phyloP scores from a whole-genome alignment of 2,888 invertebrate genomes.

The Caenorhabditis sp. region DNA sequence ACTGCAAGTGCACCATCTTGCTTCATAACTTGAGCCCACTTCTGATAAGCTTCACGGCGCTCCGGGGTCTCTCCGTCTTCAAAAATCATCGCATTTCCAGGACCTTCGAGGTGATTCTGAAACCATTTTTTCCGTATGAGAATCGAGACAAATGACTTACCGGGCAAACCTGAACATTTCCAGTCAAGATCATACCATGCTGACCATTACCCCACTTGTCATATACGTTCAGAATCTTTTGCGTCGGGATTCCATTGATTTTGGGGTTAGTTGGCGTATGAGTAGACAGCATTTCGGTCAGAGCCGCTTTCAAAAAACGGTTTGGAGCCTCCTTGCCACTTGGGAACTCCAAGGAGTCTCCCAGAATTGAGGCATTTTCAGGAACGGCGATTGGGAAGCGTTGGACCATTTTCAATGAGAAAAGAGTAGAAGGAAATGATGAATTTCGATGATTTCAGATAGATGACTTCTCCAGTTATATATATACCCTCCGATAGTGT shows the following conservation, averaged over 20 bases:
- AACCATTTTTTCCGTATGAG: conserved; percentile 1
- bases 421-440: no score
- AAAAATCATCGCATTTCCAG: conserved; percentile 73
- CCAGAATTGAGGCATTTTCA: conserved; percentile 37
- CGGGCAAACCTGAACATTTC: conserved; percentile 66
- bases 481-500: no score
- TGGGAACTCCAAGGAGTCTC: conserved; percentile 54
- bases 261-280: conserved; percentile 52
- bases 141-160: conserved; percentile 20
- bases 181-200: conserved; percentile 74
- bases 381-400: background rate
- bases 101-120: conserved; percentile 70
- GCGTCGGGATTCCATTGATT: conserved; percentile 70
- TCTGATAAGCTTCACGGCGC: conserved; percentile 45
- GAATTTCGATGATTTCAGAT: no score
- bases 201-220: conserved; percentile 76
- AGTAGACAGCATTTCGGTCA: conserved; percentile 64
- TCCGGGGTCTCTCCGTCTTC: conserved; percentile 64
- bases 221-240: conserved; percentile 66
- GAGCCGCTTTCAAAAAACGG: conserved; percentile 69
- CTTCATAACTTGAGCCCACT: conserved; percentile 60
- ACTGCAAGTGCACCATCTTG: conserved; percentile 69
- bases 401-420: background rate
- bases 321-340: conserved; percentile 53
- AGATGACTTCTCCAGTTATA: no score